These are phyloP conservation scores for Nestor notabilis DNA, from an alignment of 2,113 vertebrate genomes.

Conservation along the genomic window DNA sequence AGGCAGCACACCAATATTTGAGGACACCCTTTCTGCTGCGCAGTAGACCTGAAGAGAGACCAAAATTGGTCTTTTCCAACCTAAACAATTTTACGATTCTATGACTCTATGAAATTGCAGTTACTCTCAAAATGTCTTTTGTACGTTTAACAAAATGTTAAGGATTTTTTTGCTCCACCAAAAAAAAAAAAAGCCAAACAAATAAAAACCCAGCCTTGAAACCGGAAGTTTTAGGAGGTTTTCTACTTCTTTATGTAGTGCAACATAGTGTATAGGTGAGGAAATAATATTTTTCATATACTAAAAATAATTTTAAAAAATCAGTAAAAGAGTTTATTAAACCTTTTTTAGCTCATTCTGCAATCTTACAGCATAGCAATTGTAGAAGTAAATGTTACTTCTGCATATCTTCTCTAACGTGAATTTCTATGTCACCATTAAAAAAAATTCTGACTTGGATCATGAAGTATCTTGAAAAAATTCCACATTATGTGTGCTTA, in stretches of 20 bases:
- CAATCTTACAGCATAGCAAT: background rate
- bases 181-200: background rate
- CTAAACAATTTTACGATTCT: background rate
- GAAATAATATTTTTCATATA: background rate
- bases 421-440: background rate
- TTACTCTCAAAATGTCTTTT: background rate
- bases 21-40: background rate
- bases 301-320: background rate
- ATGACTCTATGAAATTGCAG: background rate
- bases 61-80: background rate
- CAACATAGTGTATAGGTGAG: background rate
- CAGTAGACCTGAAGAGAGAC: background rate
- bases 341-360: background rate
- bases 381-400: background rate
- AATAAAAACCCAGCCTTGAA: background rate
- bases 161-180: background rate
- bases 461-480: background rate
- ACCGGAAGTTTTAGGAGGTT: background rate
- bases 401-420: background rate
- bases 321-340: background rate
- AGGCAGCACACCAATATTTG: background rate
- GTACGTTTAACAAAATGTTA: background rate
- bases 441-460: background rate
- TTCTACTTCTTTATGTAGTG: background rate
- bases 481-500: background rate